Conservation (phyloP, 2,888 invertebrate species). For the Taenaris catops region DNA sequence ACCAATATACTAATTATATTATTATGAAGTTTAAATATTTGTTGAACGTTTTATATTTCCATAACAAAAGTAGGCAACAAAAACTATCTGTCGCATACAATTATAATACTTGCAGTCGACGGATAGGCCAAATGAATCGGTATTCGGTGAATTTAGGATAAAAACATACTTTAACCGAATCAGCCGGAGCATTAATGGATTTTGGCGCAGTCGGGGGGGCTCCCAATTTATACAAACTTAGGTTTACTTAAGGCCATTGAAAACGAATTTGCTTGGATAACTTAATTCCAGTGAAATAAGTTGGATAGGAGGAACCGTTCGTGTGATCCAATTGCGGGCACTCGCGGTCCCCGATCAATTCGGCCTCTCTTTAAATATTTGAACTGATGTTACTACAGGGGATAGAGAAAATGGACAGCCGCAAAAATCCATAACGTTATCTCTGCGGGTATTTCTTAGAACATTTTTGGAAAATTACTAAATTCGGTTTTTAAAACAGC, state of each 20-base stretch:
- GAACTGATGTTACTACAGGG: constrained; percentile 46
- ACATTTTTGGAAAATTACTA: too few relatives aligned
- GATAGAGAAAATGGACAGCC: constrained; percentile 28
- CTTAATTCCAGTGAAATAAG: constrained; percentile 61
- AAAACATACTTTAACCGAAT: constrained; percentile 5
- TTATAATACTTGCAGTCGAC: too few relatives aligned
- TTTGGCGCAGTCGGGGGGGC: constrained; percentile 15
- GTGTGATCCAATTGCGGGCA: constrained; percentile 71
- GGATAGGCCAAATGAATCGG: too few relatives aligned
- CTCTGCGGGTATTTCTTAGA: constrained; percentile 8
- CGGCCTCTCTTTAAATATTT: constrained; percentile 74
- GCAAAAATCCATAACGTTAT: constrained; percentile 13
- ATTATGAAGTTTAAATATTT: too few relatives aligned
- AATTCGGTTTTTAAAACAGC: too few relatives aligned
- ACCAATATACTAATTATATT: too few relatives aligned
- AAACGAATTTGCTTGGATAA: constrained; percentile 64
- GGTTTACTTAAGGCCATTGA: constrained; percentile 55
- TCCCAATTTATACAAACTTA: constrained; percentile 40
- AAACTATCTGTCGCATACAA: too few relatives aligned
- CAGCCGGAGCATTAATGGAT: constrained; percentile 30
- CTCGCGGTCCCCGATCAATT: constrained; percentile 56
- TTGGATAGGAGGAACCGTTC: constrained; percentile 52
- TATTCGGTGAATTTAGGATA: too few relatives aligned
- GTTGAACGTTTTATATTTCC: too few relatives aligned
- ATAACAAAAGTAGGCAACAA: too few relatives aligned